These are phyloP conservation scores for Orthonevra nobilis DNA, from an alignment of 2,888 invertebrate genomes.

Conservation along the genomic window DNA sequence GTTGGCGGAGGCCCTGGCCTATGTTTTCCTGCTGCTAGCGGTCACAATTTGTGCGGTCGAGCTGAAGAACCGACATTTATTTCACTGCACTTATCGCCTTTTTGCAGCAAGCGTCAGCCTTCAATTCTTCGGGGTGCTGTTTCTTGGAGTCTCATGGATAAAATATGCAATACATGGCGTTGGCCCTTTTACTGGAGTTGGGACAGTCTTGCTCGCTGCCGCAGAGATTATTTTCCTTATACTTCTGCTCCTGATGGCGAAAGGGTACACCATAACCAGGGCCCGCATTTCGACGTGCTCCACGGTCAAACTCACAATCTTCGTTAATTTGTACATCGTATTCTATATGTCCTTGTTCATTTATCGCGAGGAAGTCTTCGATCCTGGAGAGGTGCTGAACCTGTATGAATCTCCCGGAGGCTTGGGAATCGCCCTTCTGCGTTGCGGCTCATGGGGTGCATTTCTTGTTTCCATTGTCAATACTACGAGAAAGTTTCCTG, in stretches of 20 bases:
- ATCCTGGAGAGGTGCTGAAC: slow-evolving; percentile 94
- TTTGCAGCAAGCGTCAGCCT: slow-evolving; percentile 87
- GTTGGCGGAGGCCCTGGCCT: slow-evolving; percentile 87
- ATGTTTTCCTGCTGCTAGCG: slow-evolving; percentile 86
- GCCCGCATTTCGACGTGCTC: slow-evolving; percentile 88
- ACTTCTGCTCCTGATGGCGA: slow-evolving; percentile 89
- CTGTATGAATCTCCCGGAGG: slow-evolving; percentile 95
- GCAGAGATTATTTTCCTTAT: slow-evolving; percentile 89
- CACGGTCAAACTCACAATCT: slow-evolving; percentile 88
- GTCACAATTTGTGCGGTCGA: slow-evolving; percentile 88
- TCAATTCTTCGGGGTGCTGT: slow-evolving; percentile 86
- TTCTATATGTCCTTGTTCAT: slow-evolving; percentile 89
- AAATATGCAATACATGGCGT: slow-evolving; percentile 88
- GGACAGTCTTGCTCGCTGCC: slow-evolving; percentile 83
- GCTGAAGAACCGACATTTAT: slow-evolving; percentile 88
- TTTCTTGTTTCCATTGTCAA: slow-evolving; percentile 83
- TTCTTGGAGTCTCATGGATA: slow-evolving; percentile 87
- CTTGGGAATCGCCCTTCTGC: slow-evolving; percentile 88
- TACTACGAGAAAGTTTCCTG: slow-evolving; percentile 91
- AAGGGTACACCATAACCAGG: slow-evolving; percentile 94
- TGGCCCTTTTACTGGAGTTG: slow-evolving; percentile 81
- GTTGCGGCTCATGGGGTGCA: slow-evolving; percentile 90
- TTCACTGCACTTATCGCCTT: slow-evolving; percentile 94
- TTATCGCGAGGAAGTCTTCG: slow-evolving; percentile 92
- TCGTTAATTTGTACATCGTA: slow-evolving; percentile 88